Conservation (phyloP, 2,888 invertebrate species). For the Falcaria lacertinaria region DNA sequence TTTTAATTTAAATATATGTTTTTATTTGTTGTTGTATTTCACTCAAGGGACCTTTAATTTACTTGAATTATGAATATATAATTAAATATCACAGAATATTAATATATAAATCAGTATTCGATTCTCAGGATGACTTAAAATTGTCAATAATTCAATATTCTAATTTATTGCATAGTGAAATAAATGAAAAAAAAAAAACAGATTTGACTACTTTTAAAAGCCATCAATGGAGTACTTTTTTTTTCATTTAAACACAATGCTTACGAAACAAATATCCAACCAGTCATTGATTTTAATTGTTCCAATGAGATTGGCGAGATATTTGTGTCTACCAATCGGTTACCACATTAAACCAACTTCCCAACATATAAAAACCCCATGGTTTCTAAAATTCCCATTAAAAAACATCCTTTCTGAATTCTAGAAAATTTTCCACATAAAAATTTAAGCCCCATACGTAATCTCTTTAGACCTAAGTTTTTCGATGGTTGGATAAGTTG, state of each 20-base stretch:
- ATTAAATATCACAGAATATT: not conserved
- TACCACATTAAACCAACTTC: not conserved
- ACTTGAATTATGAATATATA: too few species aligned
- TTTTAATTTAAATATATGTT: too few species aligned
- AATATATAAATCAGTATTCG: constrained; percentile 17
- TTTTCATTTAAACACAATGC: not conserved
- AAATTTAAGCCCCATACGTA: not conserved
- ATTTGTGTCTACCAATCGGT: not conserved
- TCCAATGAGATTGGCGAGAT: not conserved
- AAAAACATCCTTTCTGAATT: not conserved
- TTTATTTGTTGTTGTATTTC: not conserved
- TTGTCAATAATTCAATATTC: constrained; percentile 18
- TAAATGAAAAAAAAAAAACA: too few species aligned
- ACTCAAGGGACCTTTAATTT: too few species aligned
- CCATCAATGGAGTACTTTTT: constrained; percentile 10
- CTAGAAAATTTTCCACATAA: not conserved
- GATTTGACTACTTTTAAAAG: too few species aligned
- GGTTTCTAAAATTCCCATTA: not conserved
- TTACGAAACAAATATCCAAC: not conserved
- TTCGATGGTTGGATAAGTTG: not conserved
- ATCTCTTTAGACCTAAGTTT: not conserved
- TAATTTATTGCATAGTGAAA: not conserved
- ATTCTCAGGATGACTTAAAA: constrained; percentile 35
- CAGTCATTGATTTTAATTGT: not conserved
- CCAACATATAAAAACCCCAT: constrained; percentile 22